These are phyloP conservation scores for Ectropis grisescens DNA, from an alignment of 1,140 invertebrate species.

Conservation along the genomic window DNA sequence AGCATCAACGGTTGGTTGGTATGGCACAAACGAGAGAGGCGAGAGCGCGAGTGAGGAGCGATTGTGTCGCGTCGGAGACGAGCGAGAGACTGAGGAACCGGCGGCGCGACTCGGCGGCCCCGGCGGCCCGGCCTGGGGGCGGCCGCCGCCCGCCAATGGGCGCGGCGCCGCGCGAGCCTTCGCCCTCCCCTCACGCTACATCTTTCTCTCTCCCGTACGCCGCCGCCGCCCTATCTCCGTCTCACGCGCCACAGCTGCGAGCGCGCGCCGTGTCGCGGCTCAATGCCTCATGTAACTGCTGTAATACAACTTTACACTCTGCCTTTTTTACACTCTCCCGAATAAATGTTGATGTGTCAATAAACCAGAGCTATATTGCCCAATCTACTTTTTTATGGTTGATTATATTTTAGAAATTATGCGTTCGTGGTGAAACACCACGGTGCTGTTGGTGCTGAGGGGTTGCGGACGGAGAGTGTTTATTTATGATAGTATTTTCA, in stretches of 20 bases:
- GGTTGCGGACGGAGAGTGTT: too few species aligned
- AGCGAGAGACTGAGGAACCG: slow-evolving; percentile 46
- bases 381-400: too few species aligned
- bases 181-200: slow-evolving; percentile 36
- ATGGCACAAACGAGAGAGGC: slow-evolving; percentile 57
- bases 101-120: slow-evolving; percentile 22
- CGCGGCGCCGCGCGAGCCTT: slow-evolving; percentile 31
- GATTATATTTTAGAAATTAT: too few species aligned
- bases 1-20: too few species aligned
- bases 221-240: slow-evolving; percentile 11
- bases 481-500: too few species aligned
- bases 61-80: slow-evolving; percentile 59
- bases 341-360: slow-evolving; percentile 7
- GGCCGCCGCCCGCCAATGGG: slow-evolving; percentile 39
- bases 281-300: slow-evolving; percentile 49
- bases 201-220: slow-evolving; percentile 27
- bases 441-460: too few species aligned
- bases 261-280: slow-evolving; percentile 36
- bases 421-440: too few species aligned
- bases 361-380: too few species aligned
- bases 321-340: slow-evolving; percentile 9
- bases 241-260: slow-evolving; percentile 52
- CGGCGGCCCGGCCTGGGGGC: slow-evolving; percentile 47
- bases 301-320: slow-evolving; percentile 38
- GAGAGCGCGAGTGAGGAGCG: slow-evolving; percentile 39